These are phyloP conservation scores for Psittacula derbiana DNA, from an alignment of 2,797 vertebrate genomes.

Conservation along the genomic window DNA sequence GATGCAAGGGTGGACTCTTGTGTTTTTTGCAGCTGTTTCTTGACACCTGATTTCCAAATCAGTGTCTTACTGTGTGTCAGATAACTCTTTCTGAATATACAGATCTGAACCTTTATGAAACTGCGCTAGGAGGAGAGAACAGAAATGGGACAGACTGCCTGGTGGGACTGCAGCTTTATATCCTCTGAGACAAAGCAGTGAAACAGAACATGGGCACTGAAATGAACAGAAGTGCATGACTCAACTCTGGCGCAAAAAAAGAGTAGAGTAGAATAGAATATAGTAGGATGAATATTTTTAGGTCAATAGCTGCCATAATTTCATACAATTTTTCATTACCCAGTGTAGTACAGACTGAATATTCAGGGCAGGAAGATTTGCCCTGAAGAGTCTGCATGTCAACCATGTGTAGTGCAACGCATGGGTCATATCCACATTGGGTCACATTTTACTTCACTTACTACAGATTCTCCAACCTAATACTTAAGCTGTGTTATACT, in stretches of 20 bases:
- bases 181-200: not conserved
- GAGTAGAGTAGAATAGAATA: not conserved
- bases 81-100: not conserved
- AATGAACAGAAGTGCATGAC: not conserved
- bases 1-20: not conserved
- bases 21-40: not conserved
- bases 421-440: not conserved
- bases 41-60: not conserved
- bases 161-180: not conserved
- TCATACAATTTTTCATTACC: constrained; percentile 8
- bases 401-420: constrained; percentile 9
- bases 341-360: not conserved
- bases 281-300: not conserved
- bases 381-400: not conserved
- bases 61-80: not conserved
- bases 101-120: not conserved
- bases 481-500: not conserved
- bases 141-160: not conserved
- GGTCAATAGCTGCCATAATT: not conserved
- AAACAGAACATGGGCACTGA: not conserved
- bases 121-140: not conserved
- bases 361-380: not conserved
- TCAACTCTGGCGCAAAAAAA: not conserved
- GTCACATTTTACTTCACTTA: not conserved
- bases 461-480: not conserved